Evolutionary conservation across 2,888 invertebrate species (phyloP).

Genomic region (Philereme transversata): DNA sequence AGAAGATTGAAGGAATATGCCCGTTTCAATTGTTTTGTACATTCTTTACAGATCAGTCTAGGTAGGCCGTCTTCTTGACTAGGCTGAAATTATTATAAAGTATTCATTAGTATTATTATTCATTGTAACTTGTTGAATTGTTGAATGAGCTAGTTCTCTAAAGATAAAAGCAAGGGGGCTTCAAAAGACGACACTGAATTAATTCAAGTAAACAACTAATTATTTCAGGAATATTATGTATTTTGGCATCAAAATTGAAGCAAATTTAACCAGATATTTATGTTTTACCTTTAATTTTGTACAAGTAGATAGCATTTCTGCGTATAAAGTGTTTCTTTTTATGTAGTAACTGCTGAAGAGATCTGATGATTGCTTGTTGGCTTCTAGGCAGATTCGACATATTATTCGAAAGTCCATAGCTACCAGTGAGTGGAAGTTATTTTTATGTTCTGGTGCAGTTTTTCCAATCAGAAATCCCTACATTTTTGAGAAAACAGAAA

Average conservation of each 20-base stretch:
- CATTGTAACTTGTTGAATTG: no score
- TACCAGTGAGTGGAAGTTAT: background rate
- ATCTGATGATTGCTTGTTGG: slow-evolving; percentile 61
- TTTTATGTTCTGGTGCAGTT: background rate
- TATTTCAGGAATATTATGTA: no score
- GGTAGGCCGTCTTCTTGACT: slow-evolving; percentile 66
- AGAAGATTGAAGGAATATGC: slow-evolving; percentile 64
- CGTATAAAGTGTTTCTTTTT: slow-evolving; percentile 64
- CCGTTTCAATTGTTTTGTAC: slow-evolving; percentile 64
- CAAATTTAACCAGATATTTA: no score
- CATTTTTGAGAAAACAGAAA: background rate
- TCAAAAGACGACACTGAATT: no score
- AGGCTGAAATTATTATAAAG: slow-evolving; percentile 52
- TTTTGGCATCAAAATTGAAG: no score
- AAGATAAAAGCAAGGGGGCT: no score
- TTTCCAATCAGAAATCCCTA: no score
- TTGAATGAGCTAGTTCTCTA: no score
- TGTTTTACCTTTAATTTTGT: slow-evolving; percentile 67
- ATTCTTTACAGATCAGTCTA: slow-evolving; percentile 70
- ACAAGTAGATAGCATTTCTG: slow-evolving; percentile 67
- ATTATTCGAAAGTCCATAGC: slow-evolving; percentile 62
- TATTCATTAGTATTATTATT: slow-evolving; percentile 1
- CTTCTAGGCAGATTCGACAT: slow-evolving; percentile 69
- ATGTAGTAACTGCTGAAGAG: slow-evolving; percentile 65
- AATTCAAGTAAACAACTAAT: no score